phyloP scores from a whole-genome alignment of 2,113 vertebrate species.

The Lanius ludovicianus region DNA sequence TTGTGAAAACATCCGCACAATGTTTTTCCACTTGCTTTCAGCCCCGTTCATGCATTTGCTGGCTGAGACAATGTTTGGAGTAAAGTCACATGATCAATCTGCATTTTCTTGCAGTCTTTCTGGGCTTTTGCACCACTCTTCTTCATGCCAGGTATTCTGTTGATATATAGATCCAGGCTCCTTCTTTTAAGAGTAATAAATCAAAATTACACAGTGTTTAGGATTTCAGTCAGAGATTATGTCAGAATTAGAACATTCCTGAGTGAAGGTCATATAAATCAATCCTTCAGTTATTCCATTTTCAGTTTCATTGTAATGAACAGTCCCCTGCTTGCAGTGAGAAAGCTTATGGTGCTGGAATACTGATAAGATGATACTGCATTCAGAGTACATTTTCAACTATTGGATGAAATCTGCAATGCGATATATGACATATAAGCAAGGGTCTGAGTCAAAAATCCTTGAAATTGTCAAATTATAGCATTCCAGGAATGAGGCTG shows the following conservation, averaged over 20 bases:
- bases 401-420: conserved; percentile 59
- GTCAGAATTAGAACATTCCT: conserved; percentile 58
- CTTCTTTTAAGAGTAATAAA: conserved; percentile 36
- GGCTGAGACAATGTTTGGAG: conserved; percentile 55
- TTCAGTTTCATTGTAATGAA: conserved; percentile 60
- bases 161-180: conserved; percentile 6
- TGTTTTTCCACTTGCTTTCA: conserved; percentile 37
- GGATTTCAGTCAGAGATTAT: conserved; percentile 56
- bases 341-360: conserved; percentile 61
- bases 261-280: conserved; percentile 58
- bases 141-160: conserved; percentile 25
- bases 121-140: conserved; percentile 21
- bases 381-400: conserved; percentile 50
- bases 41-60: neutral
- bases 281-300: conserved; percentile 55
- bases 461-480: conserved; percentile 8
- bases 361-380: conserved; percentile 68
- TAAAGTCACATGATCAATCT: conserved; percentile 51
- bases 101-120: conserved; percentile 59
- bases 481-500: neutral
- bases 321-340: conserved; percentile 42
- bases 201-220: conserved; percentile 49
- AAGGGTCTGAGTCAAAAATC: conserved; percentile 6
- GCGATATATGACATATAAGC: conserved; percentile 28
- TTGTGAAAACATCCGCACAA: conserved; percentile 36